Evolutionary conservation across 2,888 invertebrate genomes (phyloP).

Genomic region (Ennomos fuscantarius): DNA sequence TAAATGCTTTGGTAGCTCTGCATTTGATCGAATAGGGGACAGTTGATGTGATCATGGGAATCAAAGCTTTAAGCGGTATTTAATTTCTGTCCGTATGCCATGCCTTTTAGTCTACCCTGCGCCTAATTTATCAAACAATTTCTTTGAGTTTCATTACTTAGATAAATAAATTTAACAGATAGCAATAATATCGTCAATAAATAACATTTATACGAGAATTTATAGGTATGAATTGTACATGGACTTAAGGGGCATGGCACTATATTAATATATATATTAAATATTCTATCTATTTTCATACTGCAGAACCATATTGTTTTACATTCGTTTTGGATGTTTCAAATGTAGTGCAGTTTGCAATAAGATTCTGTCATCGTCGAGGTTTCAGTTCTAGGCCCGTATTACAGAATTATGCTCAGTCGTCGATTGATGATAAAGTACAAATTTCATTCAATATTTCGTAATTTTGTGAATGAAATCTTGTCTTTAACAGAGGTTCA

Average conservation of each 20-base stretch:
- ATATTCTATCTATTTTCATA: slow-evolving; percentile 80
- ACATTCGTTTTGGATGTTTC: slow-evolving; percentile 58
- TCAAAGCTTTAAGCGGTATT: slow-evolving; percentile 83
- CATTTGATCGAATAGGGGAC: slow-evolving; percentile 66
- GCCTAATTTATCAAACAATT: slow-evolving; percentile 28
- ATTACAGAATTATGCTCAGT: too few species aligned
- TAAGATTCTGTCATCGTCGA: neutral
- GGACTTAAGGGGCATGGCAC: slow-evolving; percentile 62
- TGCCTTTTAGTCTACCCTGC: slow-evolving; percentile 56
- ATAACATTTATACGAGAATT: slow-evolving; percentile 40
- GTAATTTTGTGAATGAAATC: too few species aligned
- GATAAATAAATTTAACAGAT: slow-evolving; percentile 37
- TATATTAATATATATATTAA: slow-evolving; percentile 56
- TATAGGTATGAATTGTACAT: slow-evolving; percentile 30
- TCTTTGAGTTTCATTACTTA: slow-evolving; percentile 28
- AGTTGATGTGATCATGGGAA: slow-evolving; percentile 79
- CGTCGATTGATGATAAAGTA: too few species aligned
- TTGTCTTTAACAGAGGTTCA: too few species aligned
- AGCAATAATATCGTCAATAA: slow-evolving; percentile 40
- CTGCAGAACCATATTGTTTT: slow-evolving; percentile 65
- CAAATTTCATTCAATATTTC: too few species aligned
- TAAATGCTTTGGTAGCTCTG: slow-evolving; percentile 78
- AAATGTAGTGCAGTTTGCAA: slow-evolving; percentile 48
- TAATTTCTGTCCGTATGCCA: slow-evolving; percentile 68
- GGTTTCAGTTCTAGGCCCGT: slow-evolving; percentile 1